Base-by-base conservation (phyloP, 2,113 vertebrate genomes). In the Alosa alosa region DNA sequence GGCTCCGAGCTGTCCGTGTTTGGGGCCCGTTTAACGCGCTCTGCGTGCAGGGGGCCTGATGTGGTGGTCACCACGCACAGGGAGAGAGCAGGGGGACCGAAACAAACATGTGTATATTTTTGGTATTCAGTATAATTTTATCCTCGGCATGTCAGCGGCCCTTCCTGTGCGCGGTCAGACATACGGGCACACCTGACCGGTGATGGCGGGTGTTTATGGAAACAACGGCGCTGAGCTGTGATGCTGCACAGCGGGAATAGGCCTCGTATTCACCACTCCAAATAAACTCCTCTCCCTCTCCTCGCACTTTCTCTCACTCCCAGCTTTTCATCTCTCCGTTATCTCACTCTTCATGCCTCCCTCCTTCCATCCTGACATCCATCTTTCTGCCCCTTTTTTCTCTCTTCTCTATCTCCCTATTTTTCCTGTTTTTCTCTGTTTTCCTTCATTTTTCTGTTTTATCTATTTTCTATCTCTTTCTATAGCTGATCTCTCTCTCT, bases 41-140 rank as follows among this genome's bases (percentile, higher is more conserved):
- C 82, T 88, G 89, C 84, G 3, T 82, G 84, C 85, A 64, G 10
- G 81, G 44, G 72, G n/a, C 85, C 83, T 85, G 39, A 81, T 84
- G 88, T 64, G 22, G 36, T 39, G 25, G 20, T 45, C 44, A 52
- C 39, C n/a, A n/a, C n/a, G n/a, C n/a, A n/a, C n/a, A n/a, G n/a
- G n/a, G n/a, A n/a, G n/a, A n/a, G n/a, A 15, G 84, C 45, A 4
- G 20, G 81, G 39, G 46, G 68, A 39, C 72, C 84, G 31, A 88
- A 84, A 78, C 64, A 88, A 90, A 81, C 83, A 87, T 60, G 81
- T 82, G n/a, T 84, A 85, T 92, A 90, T 93, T 92, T 91, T 88
- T 86, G 84, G 89, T 68, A 15, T 91, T 86, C 84, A 25, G 64
- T 72, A 72, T 90, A 87, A 88, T 89, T 87, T 81, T 89, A 68